Conservation (phyloP, 2,113 vertebrate species). For the Lipotes vexillifer region DNA sequence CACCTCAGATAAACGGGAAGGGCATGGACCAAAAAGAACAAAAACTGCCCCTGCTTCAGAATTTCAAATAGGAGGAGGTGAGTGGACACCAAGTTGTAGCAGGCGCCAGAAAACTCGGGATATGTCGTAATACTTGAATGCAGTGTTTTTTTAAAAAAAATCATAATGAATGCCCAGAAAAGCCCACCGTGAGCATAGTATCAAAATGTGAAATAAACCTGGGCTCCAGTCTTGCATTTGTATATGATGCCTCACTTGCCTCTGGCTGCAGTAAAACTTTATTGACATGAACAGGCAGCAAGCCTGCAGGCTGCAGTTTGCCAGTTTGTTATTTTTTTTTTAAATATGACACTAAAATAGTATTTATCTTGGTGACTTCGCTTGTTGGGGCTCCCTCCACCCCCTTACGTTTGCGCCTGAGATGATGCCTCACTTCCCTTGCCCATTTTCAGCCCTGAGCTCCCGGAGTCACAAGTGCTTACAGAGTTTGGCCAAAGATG, state of each 20-base stretch:
- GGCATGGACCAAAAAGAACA: fast-evolving
- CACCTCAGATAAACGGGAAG: not conserved
- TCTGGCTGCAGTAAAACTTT: not conserved
- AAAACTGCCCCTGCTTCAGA: not conserved
- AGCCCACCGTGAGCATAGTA: not conserved
- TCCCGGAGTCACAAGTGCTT: not conserved
- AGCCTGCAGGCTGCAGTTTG: not conserved
- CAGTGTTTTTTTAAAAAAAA: fast-evolving
- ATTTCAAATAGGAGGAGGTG: not conserved
- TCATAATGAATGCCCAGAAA: not conserved
- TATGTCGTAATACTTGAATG: not conserved
- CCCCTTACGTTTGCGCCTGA: not conserved
- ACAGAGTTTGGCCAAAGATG: not conserved
- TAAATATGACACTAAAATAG: not conserved
- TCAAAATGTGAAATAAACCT: not conserved
- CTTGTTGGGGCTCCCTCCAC: not conserved
- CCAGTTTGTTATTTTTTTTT: not conserved
- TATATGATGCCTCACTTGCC: not conserved
- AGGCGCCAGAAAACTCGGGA: not conserved
- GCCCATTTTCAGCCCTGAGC: not conserved
- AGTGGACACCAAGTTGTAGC: not conserved
- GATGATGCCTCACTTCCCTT: too few species aligned
- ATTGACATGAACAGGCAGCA: not conserved
- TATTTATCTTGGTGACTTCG: not conserved
- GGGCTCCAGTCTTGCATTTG: not conserved